phyloP scores from a whole-genome alignment of 2,888 invertebrate species.

The Spodoptera exigua region DNA sequence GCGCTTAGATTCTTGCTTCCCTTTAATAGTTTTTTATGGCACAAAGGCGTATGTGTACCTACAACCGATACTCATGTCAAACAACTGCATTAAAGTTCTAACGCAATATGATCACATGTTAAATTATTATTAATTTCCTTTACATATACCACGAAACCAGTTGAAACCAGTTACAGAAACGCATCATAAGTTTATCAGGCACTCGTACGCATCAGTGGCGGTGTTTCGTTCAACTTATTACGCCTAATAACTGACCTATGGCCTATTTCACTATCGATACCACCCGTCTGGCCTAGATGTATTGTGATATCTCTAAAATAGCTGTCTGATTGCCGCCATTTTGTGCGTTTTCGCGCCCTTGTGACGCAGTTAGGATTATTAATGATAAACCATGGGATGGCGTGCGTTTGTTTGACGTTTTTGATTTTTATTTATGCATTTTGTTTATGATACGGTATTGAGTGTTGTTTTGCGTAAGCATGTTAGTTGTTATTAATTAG shows the following conservation, averaged over 20 bases:
- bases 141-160: slow-evolving; percentile 41
- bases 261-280: slow-evolving; percentile 72
- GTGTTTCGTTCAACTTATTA: slow-evolving; percentile 66
- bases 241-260: slow-evolving; percentile 83
- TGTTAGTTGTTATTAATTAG: slow-evolving; percentile 3
- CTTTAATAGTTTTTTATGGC: slow-evolving; percentile 5
- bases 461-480: slow-evolving; percentile 43
- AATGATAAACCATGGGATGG: slow-evolving; percentile 43
- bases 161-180: slow-evolving; percentile 35
- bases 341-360: slow-evolving; percentile 35
- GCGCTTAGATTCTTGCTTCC: no score
- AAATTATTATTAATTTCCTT: slow-evolving; percentile 51
- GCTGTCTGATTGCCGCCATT: slow-evolving; percentile 53
- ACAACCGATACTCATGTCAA: slow-evolving; percentile 29
- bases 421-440: slow-evolving; percentile 2
- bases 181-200: slow-evolving; percentile 52
- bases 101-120: slow-evolving; percentile 41
- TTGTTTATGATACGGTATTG: slow-evolving; percentile 18
- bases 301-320: slow-evolving; percentile 64
- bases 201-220: slow-evolving; percentile 43
- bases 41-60: no score
- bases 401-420: slow-evolving; percentile 18
- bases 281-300: slow-evolving; percentile 81
- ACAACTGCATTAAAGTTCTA: slow-evolving; percentile 29
- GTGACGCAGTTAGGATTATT: slow-evolving; percentile 53